Base-by-base conservation (phyloP, 2,888 invertebrate species). In the Noctuana brunneofusca region DNA sequence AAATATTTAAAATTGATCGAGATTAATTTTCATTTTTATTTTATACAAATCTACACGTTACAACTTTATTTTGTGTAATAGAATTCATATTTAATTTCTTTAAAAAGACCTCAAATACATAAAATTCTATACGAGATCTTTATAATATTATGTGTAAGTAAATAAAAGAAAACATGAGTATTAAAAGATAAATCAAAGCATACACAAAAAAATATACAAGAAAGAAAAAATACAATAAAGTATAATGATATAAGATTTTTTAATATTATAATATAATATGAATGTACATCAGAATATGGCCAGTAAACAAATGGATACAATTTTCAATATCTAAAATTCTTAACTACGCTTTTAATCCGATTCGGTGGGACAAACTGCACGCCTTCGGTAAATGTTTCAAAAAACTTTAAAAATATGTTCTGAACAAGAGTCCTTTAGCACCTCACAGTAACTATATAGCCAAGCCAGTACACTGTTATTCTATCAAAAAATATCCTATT, bases 401-500 rank as follows among this genome's bases (percentile, higher is more conserved):
- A 59, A 46, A 52, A 4, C 20, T 59, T 64, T 11, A 56, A 50
- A 50, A 50, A 63, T 49, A 64, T 50, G 18, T 55, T 43, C 27
- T 58, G 57, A 56, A 52, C 56, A 55, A 65, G 35, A 65, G 14
- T 53, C n/a, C 20, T 11, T 57, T 70, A 73, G 73, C 75, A 74
- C 74, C 73, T 66, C 46, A 53, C 52, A 64, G 53, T 18, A 35
- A 49, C 20, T 62, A 14, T 65, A 50, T 64, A 66, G 38, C 63
- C 54, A 67, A 66, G 38, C 63, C 54, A 67, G 38, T 38, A 38
- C 38, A 38, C n/a, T 4, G n/a, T 43, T 43, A 43, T 1, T 8
- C 14, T 38, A 14, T 8, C 14, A 38, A 18, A 3, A n/a, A 18
- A 43, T 9, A 14, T 56, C 18, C 66, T 74, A 75, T 63, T 69